Conservation (phyloP, 2,888 invertebrate species). For the Metacarcinus magister region DNA sequence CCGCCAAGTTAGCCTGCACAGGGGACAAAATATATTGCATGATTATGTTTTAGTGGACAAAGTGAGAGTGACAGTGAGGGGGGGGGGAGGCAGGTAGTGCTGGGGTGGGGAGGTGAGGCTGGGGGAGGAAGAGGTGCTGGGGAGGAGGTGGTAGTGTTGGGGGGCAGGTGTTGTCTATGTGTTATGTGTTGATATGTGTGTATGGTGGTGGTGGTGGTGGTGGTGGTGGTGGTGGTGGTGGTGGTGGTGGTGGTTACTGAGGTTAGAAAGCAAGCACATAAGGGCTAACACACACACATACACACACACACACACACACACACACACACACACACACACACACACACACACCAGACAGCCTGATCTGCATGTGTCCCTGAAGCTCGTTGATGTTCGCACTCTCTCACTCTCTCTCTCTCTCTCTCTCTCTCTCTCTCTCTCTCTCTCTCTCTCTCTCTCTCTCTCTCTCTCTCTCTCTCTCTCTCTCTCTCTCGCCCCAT, state of each 20-base stretch:
- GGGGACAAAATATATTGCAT: neutral
- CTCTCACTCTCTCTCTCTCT: neutral
- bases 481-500: too few species aligned
- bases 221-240: neutral
- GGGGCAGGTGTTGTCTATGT: neutral
- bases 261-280: neutral
- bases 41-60: neutral
- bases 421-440: conserved; percentile 64
- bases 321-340: neutral
- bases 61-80: conserved; percentile 19
- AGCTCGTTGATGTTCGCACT: neutral
- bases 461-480: conserved; percentile 17
- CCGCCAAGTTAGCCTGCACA: neutral
- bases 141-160: neutral
- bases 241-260: neutral
- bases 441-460: conserved; percentile 50
- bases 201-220: conserved; percentile 1
- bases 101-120: neutral
- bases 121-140: neutral
- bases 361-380: conserved; percentile 56
- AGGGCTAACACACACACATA: neutral
- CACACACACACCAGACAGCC: neutral
- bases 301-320: neutral
- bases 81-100: neutral
- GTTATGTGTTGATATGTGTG: neutral